Evolutionary conservation across 1,140 invertebrate species (phyloP).

Genomic region (Drosophila neocordata): DNA sequence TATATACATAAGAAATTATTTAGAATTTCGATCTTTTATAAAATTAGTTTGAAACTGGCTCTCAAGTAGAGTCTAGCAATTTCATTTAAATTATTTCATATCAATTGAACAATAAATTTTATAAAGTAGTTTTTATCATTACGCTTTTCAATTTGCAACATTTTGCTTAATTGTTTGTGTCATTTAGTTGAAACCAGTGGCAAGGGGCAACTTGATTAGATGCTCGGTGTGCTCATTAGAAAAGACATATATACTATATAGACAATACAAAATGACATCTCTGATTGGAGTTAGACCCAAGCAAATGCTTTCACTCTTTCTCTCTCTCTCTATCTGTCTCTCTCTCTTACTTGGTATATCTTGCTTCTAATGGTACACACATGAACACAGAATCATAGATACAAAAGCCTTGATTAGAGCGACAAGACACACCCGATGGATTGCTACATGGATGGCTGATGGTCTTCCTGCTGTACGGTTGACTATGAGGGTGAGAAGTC

Average conservation of each 20-base stretch:
- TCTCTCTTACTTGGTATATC: background rate
- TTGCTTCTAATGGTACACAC: background rate
- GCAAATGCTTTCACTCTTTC: background rate
- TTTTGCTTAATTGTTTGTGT: conserved; percentile 4
- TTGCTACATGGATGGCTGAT: conserved; percentile 8
- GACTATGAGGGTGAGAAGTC: background rate
- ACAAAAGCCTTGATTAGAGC: conserved; percentile 75
- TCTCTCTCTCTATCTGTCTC: background rate
- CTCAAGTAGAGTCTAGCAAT: no score
- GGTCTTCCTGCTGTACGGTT: background rate
- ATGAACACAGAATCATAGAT: conserved; percentile 8
- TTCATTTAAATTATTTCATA: no score
- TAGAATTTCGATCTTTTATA: no score
- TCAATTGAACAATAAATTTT: no score
- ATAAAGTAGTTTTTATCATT: no score
- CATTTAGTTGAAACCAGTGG: background rate
- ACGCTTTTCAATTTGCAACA: background rate
- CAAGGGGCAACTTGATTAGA: background rate
- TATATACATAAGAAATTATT: no score
- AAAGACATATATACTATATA: background rate
- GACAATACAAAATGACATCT: conserved; percentile 7
- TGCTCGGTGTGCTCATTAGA: conserved; percentile 2
- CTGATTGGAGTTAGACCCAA: background rate
- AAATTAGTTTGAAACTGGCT: no score
- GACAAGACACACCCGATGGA: conserved; percentile 34